Evolutionary conservation across 2,113 vertebrate genomes (phyloP).

Genomic region (Spheniscus mendiculus): DNA sequence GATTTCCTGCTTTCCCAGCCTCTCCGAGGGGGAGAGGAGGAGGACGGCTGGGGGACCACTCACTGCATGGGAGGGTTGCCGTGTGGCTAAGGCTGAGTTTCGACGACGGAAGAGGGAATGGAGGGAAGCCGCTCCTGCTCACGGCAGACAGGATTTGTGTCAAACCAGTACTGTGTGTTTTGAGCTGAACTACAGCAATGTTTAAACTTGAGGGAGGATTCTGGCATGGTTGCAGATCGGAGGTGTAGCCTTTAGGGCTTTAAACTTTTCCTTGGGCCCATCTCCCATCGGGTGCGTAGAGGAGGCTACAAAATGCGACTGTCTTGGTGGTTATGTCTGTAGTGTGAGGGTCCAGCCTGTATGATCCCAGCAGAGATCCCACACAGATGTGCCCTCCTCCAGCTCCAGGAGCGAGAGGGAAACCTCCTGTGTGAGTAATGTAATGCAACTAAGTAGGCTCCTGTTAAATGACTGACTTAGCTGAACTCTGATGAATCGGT

Average conservation of each 20-base stretch:
- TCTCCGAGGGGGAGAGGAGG: neutral
- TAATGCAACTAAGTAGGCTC: neutral
- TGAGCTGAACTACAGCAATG: neutral
- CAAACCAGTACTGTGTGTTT: neutral
- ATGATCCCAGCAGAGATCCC: neutral
- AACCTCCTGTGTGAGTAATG: neutral
- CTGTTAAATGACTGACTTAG: neutral
- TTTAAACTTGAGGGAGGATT: neutral
- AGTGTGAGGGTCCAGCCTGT: neutral
- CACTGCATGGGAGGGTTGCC: neutral
- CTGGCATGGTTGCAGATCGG: neutral
- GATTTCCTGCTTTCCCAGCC: neutral
- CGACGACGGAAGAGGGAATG: rapidly evolving
- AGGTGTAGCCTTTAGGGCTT: neutral
- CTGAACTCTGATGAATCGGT: neutral
- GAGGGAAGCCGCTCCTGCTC: neutral
- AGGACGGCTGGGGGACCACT: neutral
- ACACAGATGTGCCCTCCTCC: neutral
- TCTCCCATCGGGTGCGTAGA: neutral
- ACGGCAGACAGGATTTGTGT: neutral
- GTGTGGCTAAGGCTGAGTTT: neutral
- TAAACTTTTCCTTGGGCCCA: neutral
- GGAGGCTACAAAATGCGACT: rapidly evolving
- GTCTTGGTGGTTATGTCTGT: neutral
- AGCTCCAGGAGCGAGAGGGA: neutral